Percentiles rank a stretch among this genome's conserved stretches.
phyloP scores from a whole-genome alignment of 2,888 invertebrate species.

The Leucoma salicis region DNA sequence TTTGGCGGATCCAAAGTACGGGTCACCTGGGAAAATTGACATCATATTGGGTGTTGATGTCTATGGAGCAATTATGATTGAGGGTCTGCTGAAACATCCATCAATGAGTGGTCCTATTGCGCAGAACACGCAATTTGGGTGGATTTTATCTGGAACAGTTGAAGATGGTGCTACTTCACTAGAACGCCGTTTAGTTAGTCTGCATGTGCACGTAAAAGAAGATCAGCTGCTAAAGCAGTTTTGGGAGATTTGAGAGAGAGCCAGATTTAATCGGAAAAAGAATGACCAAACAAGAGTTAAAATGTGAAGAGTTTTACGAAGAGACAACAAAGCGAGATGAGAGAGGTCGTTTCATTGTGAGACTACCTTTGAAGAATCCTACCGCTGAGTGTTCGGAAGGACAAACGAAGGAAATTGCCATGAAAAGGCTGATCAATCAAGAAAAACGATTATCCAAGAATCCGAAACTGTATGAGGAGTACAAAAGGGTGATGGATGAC shows the following conservation, averaged over 20 bases:
- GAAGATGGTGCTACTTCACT: no score
- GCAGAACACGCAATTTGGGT: slow-evolving; percentile 9
- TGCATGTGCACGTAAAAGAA: no score
- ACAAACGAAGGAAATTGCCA: no score
- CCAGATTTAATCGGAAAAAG: slow-evolving; percentile 4
- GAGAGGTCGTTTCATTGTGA: no score
- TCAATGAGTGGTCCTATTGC: neutral
- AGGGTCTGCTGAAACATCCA: slow-evolving; percentile 4
- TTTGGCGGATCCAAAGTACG: slow-evolving; percentile 3
- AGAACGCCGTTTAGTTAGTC: no score
- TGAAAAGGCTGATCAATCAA: no score
- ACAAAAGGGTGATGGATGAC: neutral
- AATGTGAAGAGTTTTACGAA: no score
- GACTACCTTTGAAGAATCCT: no score
- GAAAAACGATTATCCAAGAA: slow-evolving; percentile 5
- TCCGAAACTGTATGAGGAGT: slow-evolving; percentile 3
- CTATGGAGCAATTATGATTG: neutral
- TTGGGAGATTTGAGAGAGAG: slow-evolving; percentile 6
- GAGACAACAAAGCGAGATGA: no score
- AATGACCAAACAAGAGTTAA: slow-evolving; percentile 1
- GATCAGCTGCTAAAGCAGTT: no score
- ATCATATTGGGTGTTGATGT: slow-evolving; percentile 1
- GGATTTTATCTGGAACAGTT: no score
- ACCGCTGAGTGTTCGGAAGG: no score
- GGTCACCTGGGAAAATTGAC: slow-evolving; percentile 1